Evolutionary conservation across 2,797 vertebrate genomes (phyloP).

Genomic region (Ataeniobius toweri): DNA sequence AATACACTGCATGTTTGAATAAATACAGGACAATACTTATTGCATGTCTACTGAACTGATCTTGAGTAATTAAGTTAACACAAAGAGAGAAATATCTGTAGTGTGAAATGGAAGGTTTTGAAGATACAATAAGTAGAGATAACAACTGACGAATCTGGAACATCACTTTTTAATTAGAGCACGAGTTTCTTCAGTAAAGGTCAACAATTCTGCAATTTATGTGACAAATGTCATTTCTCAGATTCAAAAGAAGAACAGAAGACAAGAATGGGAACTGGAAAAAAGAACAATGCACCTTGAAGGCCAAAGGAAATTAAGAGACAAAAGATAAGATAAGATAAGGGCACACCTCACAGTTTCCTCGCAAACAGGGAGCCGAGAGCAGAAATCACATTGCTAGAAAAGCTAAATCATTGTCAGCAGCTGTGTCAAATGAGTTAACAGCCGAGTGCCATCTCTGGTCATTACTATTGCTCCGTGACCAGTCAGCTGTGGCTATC

Average conservation of each 20-base stretch:
- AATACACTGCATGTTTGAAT: not conserved
- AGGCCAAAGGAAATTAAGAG: slow-evolving; percentile 59
- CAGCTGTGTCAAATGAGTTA: slow-evolving; percentile 54
- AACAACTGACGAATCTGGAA: slow-evolving; percentile 48
- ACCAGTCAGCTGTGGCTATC: slow-evolving; percentile 74
- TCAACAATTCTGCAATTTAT: slow-evolving; percentile 31
- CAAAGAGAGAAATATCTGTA: slow-evolving; percentile 1
- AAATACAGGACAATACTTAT: not conserved
- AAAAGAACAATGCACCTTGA: slow-evolving; percentile 40
- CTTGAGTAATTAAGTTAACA: not conserved
- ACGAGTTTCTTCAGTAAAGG: slow-evolving; percentile 41
- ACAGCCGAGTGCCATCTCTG: slow-evolving; percentile 62
- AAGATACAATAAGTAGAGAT: slow-evolving; percentile 7
- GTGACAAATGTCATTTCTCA: slow-evolving; percentile 54
- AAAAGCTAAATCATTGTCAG: slow-evolving; percentile 31
- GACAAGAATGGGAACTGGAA: slow-evolving; percentile 33
- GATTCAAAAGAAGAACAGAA: slow-evolving; percentile 56
- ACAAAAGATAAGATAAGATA: slow-evolving; percentile 56
- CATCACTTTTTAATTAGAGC: slow-evolving; percentile 60
- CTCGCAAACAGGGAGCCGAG: slow-evolving; percentile 21
- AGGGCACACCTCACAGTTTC: slow-evolving; percentile 11
- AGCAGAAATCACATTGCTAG: slow-evolving; percentile 27
- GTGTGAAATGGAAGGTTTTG: slow-evolving; percentile 6
- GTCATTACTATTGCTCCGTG: slow-evolving; percentile 69
- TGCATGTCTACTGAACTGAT: not conserved